Base-by-base conservation (phyloP, 2,888 invertebrate genomes). In the Lysandra coridon region DNA sequence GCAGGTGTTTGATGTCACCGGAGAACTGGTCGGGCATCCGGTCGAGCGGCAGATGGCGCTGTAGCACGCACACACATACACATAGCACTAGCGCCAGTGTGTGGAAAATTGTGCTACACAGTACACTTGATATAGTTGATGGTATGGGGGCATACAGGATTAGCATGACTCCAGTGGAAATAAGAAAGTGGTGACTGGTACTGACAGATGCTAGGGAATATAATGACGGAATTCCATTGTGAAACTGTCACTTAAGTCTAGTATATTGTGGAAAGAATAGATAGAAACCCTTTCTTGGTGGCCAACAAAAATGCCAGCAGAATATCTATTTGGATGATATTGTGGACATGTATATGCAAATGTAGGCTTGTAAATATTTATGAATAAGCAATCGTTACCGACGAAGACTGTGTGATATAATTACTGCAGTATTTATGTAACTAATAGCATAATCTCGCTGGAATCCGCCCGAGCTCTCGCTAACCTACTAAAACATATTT, bases 401-500 rank as follows among this genome's bases (percentile, higher is more conserved):
- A 37, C 37, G 69, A 33, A 37, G 14, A 12, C 37, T 14, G 69
- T 14, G 75, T 79, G 74, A 75, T 62, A 73, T 60, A 74, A 92
- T 91, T 91, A 90, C 86, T 85, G 83, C 85, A 83, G 82, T 85
- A 87, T 87, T 89, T 92, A 92, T 89, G 90, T 92, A 92, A 92
- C 91, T 91, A 91, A 92, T 91, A 91, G 90, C 88, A 90, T 92
- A 91, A 93, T 92, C 91, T 87, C 83, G 84, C 84, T 87, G 90
- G 91, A 91, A 91, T 92, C 89, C 89, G 91, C 91, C 91, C 92
- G 92, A 93, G 93, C 91, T 90, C 91, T 92, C 87, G 92, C 92
- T 94, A 94, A 94, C 94, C 94, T 91, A 94, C 93, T 94, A 94
- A 94, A 94, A 93, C 91, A 92, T 92, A 94, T 93, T 93, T 93